Percentiles rank a stretch among this genome's conserved stretches.
Conservation (phyloP, 2,113 vertebrate genomes). For the Notechis scutatus region DNA sequence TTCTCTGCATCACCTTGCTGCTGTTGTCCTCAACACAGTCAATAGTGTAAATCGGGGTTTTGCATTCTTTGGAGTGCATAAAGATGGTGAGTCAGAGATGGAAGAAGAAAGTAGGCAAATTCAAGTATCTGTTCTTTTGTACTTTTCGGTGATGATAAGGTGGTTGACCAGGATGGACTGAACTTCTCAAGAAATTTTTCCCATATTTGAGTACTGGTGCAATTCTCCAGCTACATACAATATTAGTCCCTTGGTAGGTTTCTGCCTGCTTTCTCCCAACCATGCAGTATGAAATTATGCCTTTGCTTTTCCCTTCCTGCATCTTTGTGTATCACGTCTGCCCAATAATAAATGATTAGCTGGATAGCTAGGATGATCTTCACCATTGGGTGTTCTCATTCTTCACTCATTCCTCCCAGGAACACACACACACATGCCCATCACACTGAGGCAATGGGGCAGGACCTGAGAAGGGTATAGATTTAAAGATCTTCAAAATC, state of each 20-base stretch:
- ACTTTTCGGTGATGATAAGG: background rate
- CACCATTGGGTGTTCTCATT: background rate
- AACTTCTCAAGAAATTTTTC: background rate
- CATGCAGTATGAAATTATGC: background rate
- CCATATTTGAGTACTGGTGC: background rate
- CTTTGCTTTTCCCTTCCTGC: background rate
- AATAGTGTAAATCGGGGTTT: background rate
- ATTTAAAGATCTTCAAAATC: background rate
- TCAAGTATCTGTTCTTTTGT: background rate
- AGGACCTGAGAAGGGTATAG: background rate
- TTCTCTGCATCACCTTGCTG: background rate
- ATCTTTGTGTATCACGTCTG: background rate
- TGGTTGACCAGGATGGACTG: background rate
- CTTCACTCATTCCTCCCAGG: background rate
- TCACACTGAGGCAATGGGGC: background rate
- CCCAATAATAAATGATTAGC: background rate
- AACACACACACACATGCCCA: background rate
- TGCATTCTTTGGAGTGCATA: background rate
- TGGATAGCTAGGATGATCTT: background rate
- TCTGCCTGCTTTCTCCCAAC: background rate
- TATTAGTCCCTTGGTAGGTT: background rate
- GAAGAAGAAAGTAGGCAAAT: background rate
- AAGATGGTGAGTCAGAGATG: background rate
- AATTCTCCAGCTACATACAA: background rate
- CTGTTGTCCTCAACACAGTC: background rate